Evolutionary conservation across 2,113 vertebrate genomes (phyloP).

Genomic region (Rhegmatorhina hoffmannsi): DNA sequence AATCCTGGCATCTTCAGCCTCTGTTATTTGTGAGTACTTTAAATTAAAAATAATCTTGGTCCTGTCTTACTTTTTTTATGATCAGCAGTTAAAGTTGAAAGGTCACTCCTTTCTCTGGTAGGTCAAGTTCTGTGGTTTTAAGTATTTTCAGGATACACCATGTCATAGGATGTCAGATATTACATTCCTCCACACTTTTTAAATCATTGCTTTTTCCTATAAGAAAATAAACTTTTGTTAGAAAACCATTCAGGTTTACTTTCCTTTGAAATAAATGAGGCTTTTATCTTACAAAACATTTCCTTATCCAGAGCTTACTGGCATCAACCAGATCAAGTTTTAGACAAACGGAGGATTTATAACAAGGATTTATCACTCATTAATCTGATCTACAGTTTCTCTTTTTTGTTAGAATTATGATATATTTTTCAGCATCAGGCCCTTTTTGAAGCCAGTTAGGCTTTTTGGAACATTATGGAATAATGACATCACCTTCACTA

Average conservation of each 20-base stretch:
- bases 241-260: background rate
- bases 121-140: background rate
- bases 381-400: background rate
- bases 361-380: background rate
- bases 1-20: background rate
- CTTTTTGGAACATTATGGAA: background rate
- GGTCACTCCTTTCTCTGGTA: background rate
- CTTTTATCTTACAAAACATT: background rate
- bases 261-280: background rate
- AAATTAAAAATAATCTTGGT: background rate
- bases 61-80: accelerated
- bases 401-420: background rate
- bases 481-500: background rate
- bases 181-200: background rate
- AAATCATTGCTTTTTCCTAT: background rate
- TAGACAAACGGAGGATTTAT: background rate
- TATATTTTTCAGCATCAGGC: background rate
- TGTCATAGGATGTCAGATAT: background rate
- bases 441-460: background rate
- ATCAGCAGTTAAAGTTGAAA: background rate
- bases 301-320: background rate
- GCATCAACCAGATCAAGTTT: background rate
- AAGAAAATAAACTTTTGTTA: background rate
- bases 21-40: background rate
- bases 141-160: background rate